Percentiles rank a stretch among this genome's conserved stretches.
Conservation (phyloP, 2,888 invertebrate genomes). For the Chesias legatella region DNA sequence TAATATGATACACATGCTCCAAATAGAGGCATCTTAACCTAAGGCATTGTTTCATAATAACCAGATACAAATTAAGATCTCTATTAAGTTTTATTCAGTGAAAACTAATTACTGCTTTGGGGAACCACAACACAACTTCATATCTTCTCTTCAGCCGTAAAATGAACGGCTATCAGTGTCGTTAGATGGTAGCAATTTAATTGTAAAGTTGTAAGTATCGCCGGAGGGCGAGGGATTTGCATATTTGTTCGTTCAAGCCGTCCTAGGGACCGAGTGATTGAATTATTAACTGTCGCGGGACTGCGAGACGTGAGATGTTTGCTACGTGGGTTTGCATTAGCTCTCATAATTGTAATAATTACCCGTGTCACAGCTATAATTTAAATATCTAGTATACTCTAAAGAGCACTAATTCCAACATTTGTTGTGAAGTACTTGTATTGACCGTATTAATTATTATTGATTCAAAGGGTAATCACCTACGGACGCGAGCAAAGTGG, state of each 20-base stretch:
- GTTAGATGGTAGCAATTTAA: slow-evolving; percentile 49
- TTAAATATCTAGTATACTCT: too few relatives aligned
- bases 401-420: too few relatives aligned
- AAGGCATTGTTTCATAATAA: too few relatives aligned
- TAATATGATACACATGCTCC: too few relatives aligned
- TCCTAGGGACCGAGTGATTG: slow-evolving; percentile 59
- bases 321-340: slow-evolving; percentile 37
- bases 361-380: slow-evolving; percentile 13
- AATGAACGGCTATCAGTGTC: slow-evolving; percentile 39
- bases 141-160: slow-evolving; percentile 29
- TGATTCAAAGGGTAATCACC: too few relatives aligned
- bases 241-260: slow-evolving; percentile 65
- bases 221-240: slow-evolving; percentile 50
- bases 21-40: too few relatives aligned
- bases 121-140: slow-evolving; percentile 21
- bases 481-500: too few relatives aligned
- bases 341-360: slow-evolving; percentile 61
- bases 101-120: slow-evolving; percentile 18
- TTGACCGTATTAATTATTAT: too few relatives aligned
- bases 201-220: slow-evolving; percentile 55
- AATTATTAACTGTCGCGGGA: slow-evolving; percentile 68
- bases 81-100: slow-evolving; percentile 20
- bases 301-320: slow-evolving; percentile 60
- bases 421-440: too few relatives aligned
- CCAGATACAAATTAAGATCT: slow-evolving; percentile 11